Conservation (phyloP, 2,888 invertebrate genomes). For the Cyrtodaria siliqua region DNA sequence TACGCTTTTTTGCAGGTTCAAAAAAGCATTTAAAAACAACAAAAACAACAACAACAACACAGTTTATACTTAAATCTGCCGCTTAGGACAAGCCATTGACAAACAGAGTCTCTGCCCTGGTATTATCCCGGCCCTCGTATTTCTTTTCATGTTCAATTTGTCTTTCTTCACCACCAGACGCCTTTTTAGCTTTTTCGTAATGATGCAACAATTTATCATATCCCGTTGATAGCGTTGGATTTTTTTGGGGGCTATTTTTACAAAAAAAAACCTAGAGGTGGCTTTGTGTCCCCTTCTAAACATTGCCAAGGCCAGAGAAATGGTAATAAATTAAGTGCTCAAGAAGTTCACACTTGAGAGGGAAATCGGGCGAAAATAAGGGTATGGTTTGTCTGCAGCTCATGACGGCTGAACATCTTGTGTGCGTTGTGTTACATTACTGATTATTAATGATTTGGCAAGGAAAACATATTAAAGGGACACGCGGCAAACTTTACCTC, state of each 20-base stretch:
- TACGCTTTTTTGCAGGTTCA: too few species aligned
- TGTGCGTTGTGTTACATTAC: not conserved
- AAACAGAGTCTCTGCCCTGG: too few species aligned
- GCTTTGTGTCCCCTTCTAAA: conserved; percentile 5
- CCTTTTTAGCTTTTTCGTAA: not conserved
- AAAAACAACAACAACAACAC: too few species aligned
- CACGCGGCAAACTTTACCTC: too few species aligned
- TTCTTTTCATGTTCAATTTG: too few species aligned
- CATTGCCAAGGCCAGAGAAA: conserved; percentile 7
- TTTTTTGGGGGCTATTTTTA: not conserved
- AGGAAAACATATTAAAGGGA: too few species aligned
- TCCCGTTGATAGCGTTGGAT: not conserved
- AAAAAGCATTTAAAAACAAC: too few species aligned
- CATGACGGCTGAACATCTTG: conserved; percentile 6
- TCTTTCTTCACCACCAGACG: too few species aligned
- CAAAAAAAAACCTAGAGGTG: not conserved
- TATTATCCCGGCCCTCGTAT: too few species aligned
- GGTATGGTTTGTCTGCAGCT: conserved; percentile 5
- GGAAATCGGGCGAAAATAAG: conserved; percentile 13
- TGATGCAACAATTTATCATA: conserved; percentile 12
- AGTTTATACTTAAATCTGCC: too few species aligned
- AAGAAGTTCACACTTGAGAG: conserved; percentile 4
- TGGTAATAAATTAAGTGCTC: conserved; percentile 13
- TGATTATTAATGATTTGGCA: not conserved
- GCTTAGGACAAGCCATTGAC: too few species aligned